Base-by-base conservation (phyloP, 2,113 vertebrate species). In the Macrotus californicus region DNA sequence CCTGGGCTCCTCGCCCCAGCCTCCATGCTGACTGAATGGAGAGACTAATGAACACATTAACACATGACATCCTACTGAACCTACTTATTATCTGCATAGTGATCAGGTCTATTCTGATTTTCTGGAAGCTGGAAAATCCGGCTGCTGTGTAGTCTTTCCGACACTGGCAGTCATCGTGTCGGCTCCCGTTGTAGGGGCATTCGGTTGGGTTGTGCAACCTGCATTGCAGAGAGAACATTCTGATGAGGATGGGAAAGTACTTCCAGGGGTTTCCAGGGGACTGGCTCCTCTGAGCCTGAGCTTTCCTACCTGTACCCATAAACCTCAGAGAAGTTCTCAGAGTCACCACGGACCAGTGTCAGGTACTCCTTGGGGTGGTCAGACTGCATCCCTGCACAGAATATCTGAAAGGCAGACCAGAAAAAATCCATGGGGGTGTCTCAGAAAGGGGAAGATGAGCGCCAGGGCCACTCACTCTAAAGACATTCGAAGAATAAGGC, bases 261-360 rank as follows among this genome's bases (percentile, higher is more conserved):
- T 91, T 93, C 80, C 61, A 43, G 2, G 73, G 66, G 50, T 82
- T 87, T 66, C 16, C 86, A 77, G 94, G 46, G 4, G 59, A 39
- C 0, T 2, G 0, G 85, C 46, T 67, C 26, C 41, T 59, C 54
- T 7, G 43, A 41, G 31, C 15, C 83, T 48, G 34, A 50, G 93
- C 75, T 89, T 91, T 86, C 95, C 98, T 99, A 99, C 99, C 99
- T 99, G 98, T 99, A 99, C 95, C 99, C 99, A 88, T 99, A 99
- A 59, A 99, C 99, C 98, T 99, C 99, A 1, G 99, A 99, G 96
- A 99, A 99, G 97, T 99, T 99, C 98, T 99, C 99, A 24, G 97
- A 98, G 93, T 99, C 99, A 0, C 99, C 98, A 0, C 98, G 98
- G 18, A 98, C 97, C 96, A 99, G 98, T 14, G 99, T 99, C 96